Base-by-base conservation (phyloP, 2,113 vertebrate species). In the Chionomys nivalis region DNA sequence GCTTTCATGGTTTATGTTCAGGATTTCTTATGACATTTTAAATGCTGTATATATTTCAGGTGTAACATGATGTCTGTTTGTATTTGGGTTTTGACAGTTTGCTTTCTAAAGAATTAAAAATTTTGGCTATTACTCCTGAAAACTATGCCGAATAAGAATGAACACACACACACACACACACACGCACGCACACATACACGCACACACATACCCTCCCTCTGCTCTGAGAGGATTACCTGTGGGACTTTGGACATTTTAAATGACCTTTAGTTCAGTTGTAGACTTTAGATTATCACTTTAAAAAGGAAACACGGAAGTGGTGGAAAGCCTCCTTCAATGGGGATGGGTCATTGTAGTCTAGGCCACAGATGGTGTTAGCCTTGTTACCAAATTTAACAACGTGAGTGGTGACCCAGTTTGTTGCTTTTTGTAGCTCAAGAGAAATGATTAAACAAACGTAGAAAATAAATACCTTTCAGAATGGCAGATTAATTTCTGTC, bases 391-490 rank as follows among this genome's bases (percentile, higher is more conserved):
- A 94, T 96, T 95, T 97, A 95, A 90, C 83, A 47, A 55, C 36
- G 31, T 95, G 39, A 85, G 63, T 95, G 52, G 94, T 96, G 96
- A 89, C 94, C 88, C 61, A 92, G 93, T 96, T 97, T 83, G 89
- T 90, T 89, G 14, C 89, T 90, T 68, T 95, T 91, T 47, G 31
- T 97, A 96, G 93, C 93, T 97, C 39, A 94, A 96, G 78, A 91
- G 94, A 97, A 97, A 92, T 90, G 96, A 96, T 98, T 97, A 98
- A 98, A 97, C 76, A 97, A 98, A 98, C 94, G 90, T 68, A 83
- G 97, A 96, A 92, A 97, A 96, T 85, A 97, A 97, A 98, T 97
- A 89, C 96, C 94, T 97, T 98, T 87, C 95, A 0, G 31, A 96
- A 97, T 97, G 91, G 90, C 94, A 96, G 96, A 96, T 95, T 97